phyloP scores from a whole-genome alignment of 2,888 invertebrate genomes.

The Melipona bicolor region DNA sequence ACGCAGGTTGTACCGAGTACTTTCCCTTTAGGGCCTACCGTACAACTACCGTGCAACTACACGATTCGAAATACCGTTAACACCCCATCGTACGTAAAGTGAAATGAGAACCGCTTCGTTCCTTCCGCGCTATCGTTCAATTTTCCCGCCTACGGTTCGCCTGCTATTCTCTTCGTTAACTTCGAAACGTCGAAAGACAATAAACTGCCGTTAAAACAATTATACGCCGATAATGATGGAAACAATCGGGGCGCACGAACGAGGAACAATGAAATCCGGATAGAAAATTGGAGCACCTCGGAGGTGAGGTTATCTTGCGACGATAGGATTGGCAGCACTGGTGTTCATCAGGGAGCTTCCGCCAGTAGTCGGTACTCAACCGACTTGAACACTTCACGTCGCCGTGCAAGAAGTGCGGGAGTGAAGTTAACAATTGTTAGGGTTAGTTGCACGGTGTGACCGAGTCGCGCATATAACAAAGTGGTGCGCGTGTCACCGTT shows the following conservation, averaged over 20 bases:
- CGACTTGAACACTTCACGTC: constrained; percentile 71
- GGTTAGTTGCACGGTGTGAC: constrained; percentile 46
- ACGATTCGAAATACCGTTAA: constrained; percentile 51
- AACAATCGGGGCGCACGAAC: neutral
- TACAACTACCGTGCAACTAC: neutral
- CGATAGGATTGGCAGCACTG: constrained; percentile 64
- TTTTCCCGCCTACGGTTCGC: constrained; percentile 52
- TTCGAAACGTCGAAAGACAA: neutral
- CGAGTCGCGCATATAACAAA: constrained; percentile 22
- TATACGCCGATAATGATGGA: too few relatives aligned
- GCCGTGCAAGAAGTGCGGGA: constrained; percentile 81
- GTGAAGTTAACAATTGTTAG: constrained; percentile 65
- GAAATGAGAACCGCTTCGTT: constrained; percentile 63
- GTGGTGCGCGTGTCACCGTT: constrained; percentile 32
- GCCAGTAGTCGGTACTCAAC: constrained; percentile 73
- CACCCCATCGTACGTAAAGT: constrained; percentile 37
- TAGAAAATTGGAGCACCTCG: constrained; percentile 13
- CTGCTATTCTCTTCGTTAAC: neutral
- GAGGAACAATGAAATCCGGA: neutral
- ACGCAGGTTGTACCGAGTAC: neutral
- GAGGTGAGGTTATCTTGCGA: constrained; percentile 43
- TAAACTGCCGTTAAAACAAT: too few relatives aligned
- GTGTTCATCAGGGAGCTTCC: constrained; percentile 54
- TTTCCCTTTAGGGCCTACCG: constrained; percentile 15
- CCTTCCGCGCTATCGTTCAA: constrained; percentile 53